phyloP scores from a whole-genome alignment of 2,888 invertebrate genomes.

The Matsumyia berberina region DNA sequence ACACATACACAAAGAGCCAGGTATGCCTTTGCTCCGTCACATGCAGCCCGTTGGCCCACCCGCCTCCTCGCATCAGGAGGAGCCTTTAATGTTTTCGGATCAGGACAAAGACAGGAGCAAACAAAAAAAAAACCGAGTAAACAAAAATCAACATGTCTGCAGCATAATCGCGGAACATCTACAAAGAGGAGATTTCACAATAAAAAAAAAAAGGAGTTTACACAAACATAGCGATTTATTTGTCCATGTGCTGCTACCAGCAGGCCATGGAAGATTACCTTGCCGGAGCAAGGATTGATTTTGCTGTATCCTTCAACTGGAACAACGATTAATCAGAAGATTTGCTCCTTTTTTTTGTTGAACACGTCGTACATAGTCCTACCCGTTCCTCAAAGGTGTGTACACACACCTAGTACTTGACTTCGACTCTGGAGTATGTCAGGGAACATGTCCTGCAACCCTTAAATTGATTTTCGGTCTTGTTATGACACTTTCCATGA shows the following conservation, averaged over 20 bases:
- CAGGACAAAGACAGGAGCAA: slow-evolving; percentile 57
- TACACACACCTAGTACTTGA: slow-evolving; percentile 17
- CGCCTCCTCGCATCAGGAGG: slow-evolving; percentile 7
- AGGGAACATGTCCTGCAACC: slow-evolving; percentile 51
- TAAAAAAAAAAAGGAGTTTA: slow-evolving; percentile 34
- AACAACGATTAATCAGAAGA: slow-evolving; percentile 62
- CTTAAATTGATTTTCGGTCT: slow-evolving; percentile 64
- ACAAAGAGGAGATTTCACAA: slow-evolving; percentile 59
- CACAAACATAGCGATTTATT: slow-evolving; percentile 60
- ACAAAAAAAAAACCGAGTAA: slow-evolving; percentile 63
- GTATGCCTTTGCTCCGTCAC: slow-evolving; percentile 17
- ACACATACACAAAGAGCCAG: slow-evolving; percentile 3
- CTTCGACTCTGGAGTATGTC: slow-evolving; percentile 51
- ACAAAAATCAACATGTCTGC: slow-evolving; percentile 76
- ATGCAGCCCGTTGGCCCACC: slow-evolving; percentile 26
- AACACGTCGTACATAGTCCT: too few relatives aligned
- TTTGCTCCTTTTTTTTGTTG: slow-evolving; percentile 14
- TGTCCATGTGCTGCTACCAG: slow-evolving; percentile 68
- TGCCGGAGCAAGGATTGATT: slow-evolving; percentile 44
- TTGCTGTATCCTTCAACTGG: slow-evolving; percentile 11
- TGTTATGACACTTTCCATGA: slow-evolving; percentile 59
- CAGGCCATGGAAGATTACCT: slow-evolving; percentile 35
- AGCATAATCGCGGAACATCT: slow-evolving; percentile 70
- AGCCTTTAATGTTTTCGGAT: slow-evolving; percentile 44
- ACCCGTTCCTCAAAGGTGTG: slow-evolving; percentile 20